Conservation (phyloP, 2,888 invertebrate genomes). For the Microplitis deprimator region DNA sequence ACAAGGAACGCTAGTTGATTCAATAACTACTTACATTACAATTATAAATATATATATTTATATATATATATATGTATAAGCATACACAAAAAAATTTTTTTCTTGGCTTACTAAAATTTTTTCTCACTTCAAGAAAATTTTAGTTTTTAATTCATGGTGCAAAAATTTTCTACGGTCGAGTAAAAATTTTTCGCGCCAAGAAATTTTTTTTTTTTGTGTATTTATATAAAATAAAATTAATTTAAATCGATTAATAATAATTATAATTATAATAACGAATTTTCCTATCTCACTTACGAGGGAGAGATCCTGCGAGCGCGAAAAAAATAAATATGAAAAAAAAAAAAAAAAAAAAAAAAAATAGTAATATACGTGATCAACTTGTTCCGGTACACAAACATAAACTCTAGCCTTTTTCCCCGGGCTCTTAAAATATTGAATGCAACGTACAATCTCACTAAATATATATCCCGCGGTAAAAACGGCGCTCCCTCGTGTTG, state of each 20-base stretch:
- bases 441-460: slow-evolving; percentile 45
- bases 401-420: slow-evolving; percentile 16
- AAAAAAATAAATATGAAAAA: slow-evolving; percentile 34
- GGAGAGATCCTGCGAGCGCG: background rate
- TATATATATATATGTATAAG: too few species aligned
- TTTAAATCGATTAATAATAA: too few species aligned
- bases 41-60: too few species aligned
- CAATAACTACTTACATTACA: too few species aligned
- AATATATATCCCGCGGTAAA: slow-evolving; percentile 31
- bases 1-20: background rate
- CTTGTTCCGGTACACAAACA: background rate
- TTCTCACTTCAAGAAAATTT: too few species aligned
- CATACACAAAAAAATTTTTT: too few species aligned
- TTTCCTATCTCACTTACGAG: background rate
- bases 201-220: too few species aligned
- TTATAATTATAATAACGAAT: background rate
- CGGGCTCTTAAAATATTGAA: slow-evolving; percentile 29
- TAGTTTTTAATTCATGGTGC: too few species aligned
- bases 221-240: too few species aligned
- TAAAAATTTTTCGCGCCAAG: too few species aligned
- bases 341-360: slow-evolving; percentile 40
- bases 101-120: too few species aligned
- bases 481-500: slow-evolving; percentile 35
- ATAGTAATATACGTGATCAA: slow-evolving; percentile 10
- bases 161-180: too few species aligned